Base-by-base conservation (phyloP, 1,140 invertebrate genomes). In the Prorops nasuta region DNA sequence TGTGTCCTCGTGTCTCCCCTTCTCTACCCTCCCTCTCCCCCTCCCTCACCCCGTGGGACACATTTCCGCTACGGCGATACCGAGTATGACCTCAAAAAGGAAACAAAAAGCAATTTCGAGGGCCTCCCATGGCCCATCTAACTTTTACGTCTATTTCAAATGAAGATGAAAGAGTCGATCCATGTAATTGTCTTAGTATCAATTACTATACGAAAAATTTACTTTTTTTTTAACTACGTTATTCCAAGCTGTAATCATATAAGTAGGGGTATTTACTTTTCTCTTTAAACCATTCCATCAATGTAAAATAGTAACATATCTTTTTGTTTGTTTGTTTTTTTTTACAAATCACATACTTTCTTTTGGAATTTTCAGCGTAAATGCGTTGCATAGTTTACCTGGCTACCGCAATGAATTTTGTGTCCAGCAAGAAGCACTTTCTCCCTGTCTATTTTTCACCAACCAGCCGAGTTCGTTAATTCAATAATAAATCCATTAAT, bases 401-500 rank as follows among this genome's bases (percentile, higher is more conserved):
- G n/a, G n/a, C n/a, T n/a, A n/a, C n/a, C n/a, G n/a, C n/a, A 60
- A 60, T 60, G 52, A 57, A 60, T 59, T 60, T 52, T 34, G 52
- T 52, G 56, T 58, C 51, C 57, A 60, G 52, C 19, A 31, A 37
- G 31, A 52, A 42, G 46, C 56, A 46, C 44, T 56, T 62, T 58
- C 32, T 22, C 44, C 16, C 51, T 42, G 21, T 49, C 39, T 54
- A 57, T 60, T 62, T 62, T 62, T 60, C 60, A 59, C 45, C 36
- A 19, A 31, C 16, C 22, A 35, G 51, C 37, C 48, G 21, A 22
- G 19, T 41, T 51, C 43, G 56, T 62, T 61, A 58, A 63, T 65
- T 64, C 57, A 49, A 64, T 61, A 47, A 62, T 56, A 55, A 57
- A 63, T 38, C 55, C 61, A 69, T 68, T 59, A 64, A 58, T 65